phyloP scores from a whole-genome alignment of 2,797 vertebrate genomes.

The Sebastes melanostomus region DNA sequence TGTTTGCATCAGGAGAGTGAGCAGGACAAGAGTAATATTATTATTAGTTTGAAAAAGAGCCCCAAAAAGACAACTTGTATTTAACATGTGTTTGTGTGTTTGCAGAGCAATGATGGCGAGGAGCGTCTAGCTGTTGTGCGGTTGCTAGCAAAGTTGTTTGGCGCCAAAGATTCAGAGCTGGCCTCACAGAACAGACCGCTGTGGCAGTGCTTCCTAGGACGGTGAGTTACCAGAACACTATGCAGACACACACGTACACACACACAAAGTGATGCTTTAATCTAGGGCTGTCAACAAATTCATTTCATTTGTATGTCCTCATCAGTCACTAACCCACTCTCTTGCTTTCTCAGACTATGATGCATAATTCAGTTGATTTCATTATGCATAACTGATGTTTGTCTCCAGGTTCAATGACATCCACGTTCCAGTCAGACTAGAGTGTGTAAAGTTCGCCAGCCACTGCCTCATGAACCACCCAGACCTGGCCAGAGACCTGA shows the following conservation, averaged over 20 bases:
- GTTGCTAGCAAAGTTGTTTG: slow-evolving; percentile 96
- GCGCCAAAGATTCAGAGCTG: slow-evolving; percentile 97
- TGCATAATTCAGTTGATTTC: neutral
- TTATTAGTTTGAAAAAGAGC: neutral
- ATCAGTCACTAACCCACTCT: neutral
- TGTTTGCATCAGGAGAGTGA: neutral
- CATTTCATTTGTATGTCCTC: neutral
- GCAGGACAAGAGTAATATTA: neutral
- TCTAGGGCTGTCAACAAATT: neutral
- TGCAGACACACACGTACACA: neutral
- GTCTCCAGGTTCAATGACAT: slow-evolving; percentile 96
- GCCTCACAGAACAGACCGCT: slow-evolving; percentile 97
- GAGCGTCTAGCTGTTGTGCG: slow-evolving; percentile 97
- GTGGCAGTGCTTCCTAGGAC: slow-evolving; percentile 98
- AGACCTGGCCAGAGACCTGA: slow-evolving; percentile 96
- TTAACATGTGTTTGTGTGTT: slow-evolving; percentile 12
- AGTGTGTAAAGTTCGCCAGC: slow-evolving; percentile 99
- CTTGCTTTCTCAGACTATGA: neutral
- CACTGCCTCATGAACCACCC: slow-evolving; percentile 99
- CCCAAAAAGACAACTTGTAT: neutral
- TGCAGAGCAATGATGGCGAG: slow-evolving; percentile 97
- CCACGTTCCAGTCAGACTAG: slow-evolving; percentile 97
- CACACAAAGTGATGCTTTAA: neutral
- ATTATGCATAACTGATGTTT: neutral
- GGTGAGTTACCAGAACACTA: slow-evolving; percentile 75